Evolutionary conservation across 2,113 vertebrate genomes (phyloP).

Genomic region (Xiphophorus maculatus): DNA sequence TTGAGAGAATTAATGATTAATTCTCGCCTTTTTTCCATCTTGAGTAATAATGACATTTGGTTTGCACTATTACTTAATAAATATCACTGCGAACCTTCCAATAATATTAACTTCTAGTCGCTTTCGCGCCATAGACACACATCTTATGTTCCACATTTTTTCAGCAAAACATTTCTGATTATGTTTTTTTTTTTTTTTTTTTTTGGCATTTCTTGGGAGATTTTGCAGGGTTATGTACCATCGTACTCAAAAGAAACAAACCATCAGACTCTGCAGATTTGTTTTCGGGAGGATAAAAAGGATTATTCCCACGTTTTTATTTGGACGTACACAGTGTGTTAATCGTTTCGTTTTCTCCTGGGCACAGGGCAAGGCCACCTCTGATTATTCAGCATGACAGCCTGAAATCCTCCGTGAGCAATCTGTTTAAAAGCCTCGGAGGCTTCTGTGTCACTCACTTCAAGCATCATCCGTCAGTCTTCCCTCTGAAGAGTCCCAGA

Average conservation of each 20-base stretch:
- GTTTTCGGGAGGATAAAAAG: neutral
- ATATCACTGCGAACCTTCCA: neutral
- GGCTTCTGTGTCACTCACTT: slow-evolving; percentile 41
- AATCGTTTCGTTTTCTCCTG: neutral
- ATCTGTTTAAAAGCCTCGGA: slow-evolving; percentile 43
- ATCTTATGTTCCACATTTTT: neutral
- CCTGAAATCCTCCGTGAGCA: slow-evolving; percentile 24
- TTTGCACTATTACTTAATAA: neutral
- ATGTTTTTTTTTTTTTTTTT: neutral
- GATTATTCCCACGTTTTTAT: neutral
- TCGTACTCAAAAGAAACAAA: neutral
- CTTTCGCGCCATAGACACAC: neutral
- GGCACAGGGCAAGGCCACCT: neutral
- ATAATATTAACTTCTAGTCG: neutral
- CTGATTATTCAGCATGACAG: slow-evolving; percentile 8
- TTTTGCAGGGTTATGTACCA: no score
- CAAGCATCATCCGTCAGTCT: slow-evolving; percentile 37
- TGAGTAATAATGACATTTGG: neutral
- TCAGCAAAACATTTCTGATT: neutral
- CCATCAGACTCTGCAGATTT: neutral
- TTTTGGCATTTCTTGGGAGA: neutral
- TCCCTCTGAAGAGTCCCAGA: slow-evolving; percentile 19
- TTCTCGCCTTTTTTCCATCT: neutral
- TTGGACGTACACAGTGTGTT: slow-evolving; percentile 1
- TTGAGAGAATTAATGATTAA: neutral